These are phyloP conservation scores for Drosophila parthenogenetica DNA, from an alignment of 2,888 invertebrate genomes.

Conservation along the genomic window DNA sequence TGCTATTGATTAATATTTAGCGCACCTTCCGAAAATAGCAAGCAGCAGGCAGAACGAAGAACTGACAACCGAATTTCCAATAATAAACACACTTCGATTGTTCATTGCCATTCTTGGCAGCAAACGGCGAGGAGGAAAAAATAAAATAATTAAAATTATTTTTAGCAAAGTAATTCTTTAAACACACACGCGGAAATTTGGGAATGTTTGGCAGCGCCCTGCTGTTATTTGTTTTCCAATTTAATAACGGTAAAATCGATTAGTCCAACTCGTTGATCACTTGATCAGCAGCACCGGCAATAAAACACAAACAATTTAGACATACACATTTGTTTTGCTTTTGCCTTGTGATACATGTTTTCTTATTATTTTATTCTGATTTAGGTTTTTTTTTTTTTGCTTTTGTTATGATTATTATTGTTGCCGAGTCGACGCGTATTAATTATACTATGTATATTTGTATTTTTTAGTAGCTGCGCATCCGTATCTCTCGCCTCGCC, in stretches of 20 bases:
- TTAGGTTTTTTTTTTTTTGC: too few relatives aligned
- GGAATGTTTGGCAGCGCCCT: constrained; percentile 1
- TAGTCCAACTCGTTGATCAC: neutral
- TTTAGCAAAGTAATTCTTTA: constrained; percentile 13
- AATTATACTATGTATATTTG: constrained; percentile 4
- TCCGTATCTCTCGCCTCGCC: constrained; percentile 55
- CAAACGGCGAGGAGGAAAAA: constrained; percentile 1
- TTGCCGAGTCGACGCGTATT: constrained; percentile 26
- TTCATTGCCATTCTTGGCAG: constrained; percentile 31
- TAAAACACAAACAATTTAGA: neutral
- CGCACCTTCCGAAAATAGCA: constrained; percentile 47
- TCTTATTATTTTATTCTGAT: neutral
- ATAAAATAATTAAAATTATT: constrained; percentile 12
- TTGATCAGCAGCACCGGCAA: constrained; percentile 4
- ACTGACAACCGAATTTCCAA: constrained; percentile 31
- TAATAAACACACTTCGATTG: constrained; percentile 20
- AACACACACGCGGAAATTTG: constrained; percentile 28
- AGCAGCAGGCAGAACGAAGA: constrained; percentile 26
- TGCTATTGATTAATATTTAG: constrained; percentile 31
- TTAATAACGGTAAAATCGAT: neutral
- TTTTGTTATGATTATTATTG: constrained; percentile 26
- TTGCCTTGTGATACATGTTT: constrained; percentile 27
- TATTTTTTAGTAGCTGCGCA: constrained; percentile 44
- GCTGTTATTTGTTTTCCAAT: neutral
- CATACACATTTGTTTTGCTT: constrained; percentile 4